A percentile compares a stretch with the other conserved stretches of the same genome.
These are phyloP conservation scores for Propithecus perrieri DNA, from an alignment of 2,797 vertebrate genomes.

Conservation along the genomic window DNA sequence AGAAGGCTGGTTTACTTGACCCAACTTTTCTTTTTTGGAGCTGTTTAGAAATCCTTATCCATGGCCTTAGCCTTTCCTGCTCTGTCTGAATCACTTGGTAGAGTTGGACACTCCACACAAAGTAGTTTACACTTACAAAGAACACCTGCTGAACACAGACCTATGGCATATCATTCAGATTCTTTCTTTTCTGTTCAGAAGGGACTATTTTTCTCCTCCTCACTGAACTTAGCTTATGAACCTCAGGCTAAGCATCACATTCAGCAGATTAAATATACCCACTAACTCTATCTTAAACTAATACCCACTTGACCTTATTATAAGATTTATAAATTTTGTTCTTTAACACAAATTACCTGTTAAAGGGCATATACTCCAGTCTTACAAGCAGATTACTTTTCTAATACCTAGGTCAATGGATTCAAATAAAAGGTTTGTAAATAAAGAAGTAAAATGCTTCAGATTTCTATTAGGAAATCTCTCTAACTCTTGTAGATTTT, in stretches of 20 bases:
- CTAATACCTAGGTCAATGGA: background rate
- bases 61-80: background rate
- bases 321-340: background rate
- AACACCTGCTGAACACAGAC: background rate
- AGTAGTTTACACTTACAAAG: background rate
- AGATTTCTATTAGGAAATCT: background rate
- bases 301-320: background rate
- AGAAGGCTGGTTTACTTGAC: background rate
- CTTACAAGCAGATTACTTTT: background rate
- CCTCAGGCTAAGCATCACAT: background rate
- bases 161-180: background rate
- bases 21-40: background rate
- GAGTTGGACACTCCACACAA: background rate
- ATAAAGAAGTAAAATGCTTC: background rate
- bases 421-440: background rate
- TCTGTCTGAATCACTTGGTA: background rate
- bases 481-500: background rate
- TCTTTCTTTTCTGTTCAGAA: background rate
- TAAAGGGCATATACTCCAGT: background rate
- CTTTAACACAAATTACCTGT: conserved; percentile 12
- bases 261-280: background rate
- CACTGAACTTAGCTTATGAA: background rate
- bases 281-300: background rate
- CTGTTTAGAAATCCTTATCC: background rate
- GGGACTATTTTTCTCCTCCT: background rate